These are phyloP conservation scores for Gavia stellata DNA, from an alignment of 2,113 vertebrate species.

Conservation along the genomic window DNA sequence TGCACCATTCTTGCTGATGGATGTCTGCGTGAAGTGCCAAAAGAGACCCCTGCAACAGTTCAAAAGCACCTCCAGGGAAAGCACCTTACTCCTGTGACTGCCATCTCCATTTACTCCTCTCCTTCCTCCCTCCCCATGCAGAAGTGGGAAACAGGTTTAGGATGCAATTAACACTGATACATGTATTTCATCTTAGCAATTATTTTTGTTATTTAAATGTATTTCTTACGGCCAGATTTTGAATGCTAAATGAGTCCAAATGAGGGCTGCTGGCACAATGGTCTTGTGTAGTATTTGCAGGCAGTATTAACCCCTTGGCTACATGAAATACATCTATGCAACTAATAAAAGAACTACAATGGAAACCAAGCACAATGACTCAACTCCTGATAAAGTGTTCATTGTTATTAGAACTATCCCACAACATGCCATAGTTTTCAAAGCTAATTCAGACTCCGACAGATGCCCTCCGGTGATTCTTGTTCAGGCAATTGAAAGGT, in stretches of 20 bases:
- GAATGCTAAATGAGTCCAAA: background rate
- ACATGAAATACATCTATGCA: background rate
- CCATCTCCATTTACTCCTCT: background rate
- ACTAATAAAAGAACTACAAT: background rate
- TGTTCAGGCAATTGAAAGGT: constrained; percentile 37
- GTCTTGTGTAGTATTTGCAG: background rate
- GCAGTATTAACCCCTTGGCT: background rate
- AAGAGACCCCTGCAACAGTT: background rate
- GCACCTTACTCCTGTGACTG: background rate
- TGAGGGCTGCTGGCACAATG: background rate
- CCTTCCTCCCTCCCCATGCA: background rate
- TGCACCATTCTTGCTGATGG: background rate
- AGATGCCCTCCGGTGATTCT: constrained; percentile 41
- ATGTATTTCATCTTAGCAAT: background rate
- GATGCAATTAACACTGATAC: background rate
- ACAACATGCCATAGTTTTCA: constrained; percentile 10
- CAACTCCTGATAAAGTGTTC: constrained; percentile 3
- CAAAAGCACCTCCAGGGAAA: background rate
- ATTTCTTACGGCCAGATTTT: background rate
- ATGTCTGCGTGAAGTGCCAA: background rate
- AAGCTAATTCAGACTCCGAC: constrained; percentile 25
- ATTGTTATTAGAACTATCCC: constrained; percentile 18
- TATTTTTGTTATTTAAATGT: constrained; percentile 10
- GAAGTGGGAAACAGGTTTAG: background rate
- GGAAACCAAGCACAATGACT: background rate